Evolutionary conservation across 1,140 invertebrate genomes (phyloP).

Genomic region (Drosophila punjabiensis): DNA sequence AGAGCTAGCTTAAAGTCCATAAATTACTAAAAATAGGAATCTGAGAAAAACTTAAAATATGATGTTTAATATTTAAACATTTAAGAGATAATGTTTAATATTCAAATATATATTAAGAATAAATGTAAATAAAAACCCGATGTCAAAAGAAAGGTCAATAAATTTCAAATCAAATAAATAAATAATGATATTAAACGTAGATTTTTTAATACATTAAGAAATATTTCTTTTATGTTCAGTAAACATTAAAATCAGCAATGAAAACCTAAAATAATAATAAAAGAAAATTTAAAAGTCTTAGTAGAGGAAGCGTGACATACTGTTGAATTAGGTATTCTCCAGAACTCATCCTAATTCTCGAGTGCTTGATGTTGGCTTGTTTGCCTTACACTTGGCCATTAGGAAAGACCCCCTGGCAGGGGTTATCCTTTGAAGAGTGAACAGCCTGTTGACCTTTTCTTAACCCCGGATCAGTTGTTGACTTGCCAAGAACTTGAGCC

Average conservation of each 20-base stretch:
- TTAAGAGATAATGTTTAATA: too few relatives aligned
- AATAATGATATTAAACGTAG: background rate
- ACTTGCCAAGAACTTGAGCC: slow-evolving; percentile 35
- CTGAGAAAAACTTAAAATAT: background rate
- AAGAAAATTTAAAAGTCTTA: background rate
- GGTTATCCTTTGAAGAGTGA: slow-evolving; percentile 32
- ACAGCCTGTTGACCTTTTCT: slow-evolving; percentile 46
- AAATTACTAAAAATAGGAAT: background rate
- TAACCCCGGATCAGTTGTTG: slow-evolving; percentile 51
- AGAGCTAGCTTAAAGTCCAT: background rate
- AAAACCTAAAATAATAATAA: background rate
- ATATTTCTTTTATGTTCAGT: background rate
- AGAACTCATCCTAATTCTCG: background rate
- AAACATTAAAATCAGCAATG: background rate
- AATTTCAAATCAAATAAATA: too few relatives aligned
- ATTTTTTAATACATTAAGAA: background rate
- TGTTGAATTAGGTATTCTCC: slow-evolving; percentile 3
- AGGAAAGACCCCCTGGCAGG: background rate
- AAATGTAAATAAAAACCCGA: background rate
- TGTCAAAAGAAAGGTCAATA: background rate
- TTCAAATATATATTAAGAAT: background rate
- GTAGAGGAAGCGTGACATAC: background rate
- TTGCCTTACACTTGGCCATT: slow-evolving; percentile 42
- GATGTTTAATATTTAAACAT: too few relatives aligned
- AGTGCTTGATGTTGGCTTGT: slow-evolving; percentile 19